A percentile compares a stretch with the other conserved stretches of the same genome.
These are phyloP conservation scores for Hetaerina titia DNA, from an alignment of 2,888 invertebrate species.

Conservation along the genomic window DNA sequence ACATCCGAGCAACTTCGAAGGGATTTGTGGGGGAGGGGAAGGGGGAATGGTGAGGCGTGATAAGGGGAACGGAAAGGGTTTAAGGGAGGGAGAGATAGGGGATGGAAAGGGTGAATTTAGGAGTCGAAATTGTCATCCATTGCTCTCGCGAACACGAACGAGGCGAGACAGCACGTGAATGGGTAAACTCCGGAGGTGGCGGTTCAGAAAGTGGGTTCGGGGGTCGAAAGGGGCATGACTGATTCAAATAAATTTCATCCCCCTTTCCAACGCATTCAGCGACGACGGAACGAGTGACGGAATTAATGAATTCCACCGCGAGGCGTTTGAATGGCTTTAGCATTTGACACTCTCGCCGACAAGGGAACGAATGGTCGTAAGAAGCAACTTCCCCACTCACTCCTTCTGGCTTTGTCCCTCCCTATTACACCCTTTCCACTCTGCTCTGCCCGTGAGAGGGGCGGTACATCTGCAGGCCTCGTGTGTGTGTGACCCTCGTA, in stretches of 20 bases:
- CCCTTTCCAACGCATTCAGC: not conserved
- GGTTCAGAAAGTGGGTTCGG: not conserved
- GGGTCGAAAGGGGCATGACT: not conserved
- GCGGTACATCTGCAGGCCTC: not conserved
- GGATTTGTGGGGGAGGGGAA: too few relatives aligned
- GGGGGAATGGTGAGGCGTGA: not conserved
- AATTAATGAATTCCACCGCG: conserved; percentile 32
- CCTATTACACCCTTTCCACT: not conserved
- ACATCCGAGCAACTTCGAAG: too few relatives aligned
- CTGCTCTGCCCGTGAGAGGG: not conserved
- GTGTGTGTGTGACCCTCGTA: not conserved
- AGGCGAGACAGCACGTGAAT: not conserved
- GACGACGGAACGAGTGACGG: not conserved
- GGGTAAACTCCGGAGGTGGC: not conserved
- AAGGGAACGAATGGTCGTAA: not conserved
- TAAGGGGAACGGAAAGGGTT: not conserved
- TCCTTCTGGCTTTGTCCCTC: too few relatives aligned
- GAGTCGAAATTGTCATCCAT: not conserved
- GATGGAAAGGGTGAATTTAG: not conserved
- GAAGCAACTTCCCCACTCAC: not conserved
- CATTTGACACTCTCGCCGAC: not conserved
- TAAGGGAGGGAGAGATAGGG: not conserved
- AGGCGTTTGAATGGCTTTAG: conserved; percentile 21
- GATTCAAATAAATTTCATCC: not conserved
- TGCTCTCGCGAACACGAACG: not conserved